Evolutionary conservation across 1,140 invertebrate species (phyloP).

Genomic region (Scylla paramamosain): DNA sequence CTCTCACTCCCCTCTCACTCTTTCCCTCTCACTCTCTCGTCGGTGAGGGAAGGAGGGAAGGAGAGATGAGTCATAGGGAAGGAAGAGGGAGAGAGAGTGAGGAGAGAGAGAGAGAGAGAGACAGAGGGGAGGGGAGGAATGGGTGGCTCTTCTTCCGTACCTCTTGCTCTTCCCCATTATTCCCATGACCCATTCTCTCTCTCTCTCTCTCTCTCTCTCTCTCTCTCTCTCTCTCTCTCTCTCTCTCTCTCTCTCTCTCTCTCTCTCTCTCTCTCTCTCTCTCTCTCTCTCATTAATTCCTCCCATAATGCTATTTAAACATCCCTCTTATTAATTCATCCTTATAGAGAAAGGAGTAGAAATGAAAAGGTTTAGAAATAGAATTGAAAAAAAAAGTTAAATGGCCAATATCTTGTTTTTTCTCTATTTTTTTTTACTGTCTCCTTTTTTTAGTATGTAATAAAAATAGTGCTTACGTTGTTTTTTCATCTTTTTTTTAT

Average conservation of each 20-base stretch:
- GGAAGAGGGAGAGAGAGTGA: background rate
- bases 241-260: background rate
- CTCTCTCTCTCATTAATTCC: background rate
- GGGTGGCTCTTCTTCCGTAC: background rate
- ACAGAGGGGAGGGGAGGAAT: background rate
- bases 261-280: background rate
- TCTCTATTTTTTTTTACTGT: no score
- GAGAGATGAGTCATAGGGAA: background rate
- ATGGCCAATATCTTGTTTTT: no score
- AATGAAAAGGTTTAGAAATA: no score
- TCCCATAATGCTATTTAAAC: no score
- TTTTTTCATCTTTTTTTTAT: background rate
- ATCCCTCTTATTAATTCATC: no score
- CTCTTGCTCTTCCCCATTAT: background rate
- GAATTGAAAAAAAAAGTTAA: no score
- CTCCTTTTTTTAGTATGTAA: no score
- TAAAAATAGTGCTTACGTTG: no score
- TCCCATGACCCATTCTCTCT: background rate
- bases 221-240: background rate
- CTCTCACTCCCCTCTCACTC: background rate
- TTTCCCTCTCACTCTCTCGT: background rate
- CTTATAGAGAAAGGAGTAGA: no score
- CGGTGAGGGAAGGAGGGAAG: no score
- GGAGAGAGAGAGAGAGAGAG: background rate
- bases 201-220: background rate